Evolutionary conservation across 2,113 vertebrate species (phyloP), one percentile per base, ranked within the genome.

Genomic region (Cynocephalus volans): DNA sequence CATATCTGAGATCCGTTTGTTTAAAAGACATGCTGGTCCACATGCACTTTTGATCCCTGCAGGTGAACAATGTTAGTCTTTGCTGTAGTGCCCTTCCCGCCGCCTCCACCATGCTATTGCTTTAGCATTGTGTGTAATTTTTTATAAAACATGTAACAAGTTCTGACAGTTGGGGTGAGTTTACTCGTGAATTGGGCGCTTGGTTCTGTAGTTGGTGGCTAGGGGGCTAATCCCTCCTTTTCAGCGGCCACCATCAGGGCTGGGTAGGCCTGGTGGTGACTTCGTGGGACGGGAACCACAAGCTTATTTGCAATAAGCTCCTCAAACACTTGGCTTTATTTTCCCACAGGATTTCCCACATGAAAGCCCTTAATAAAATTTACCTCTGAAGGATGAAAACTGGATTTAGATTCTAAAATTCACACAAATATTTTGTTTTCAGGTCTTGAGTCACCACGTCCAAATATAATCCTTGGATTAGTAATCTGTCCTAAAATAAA

Each of bases 381-480:
- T 82, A 67, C 11, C 93, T 24, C 33, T 67, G n/a, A 89, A 97
- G 28, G 8, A 69, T 62, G 45, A 93, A 67, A 89, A 24, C 7
- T 2, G 24, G 2, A 1, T 13, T 75, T 92, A 48, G 58, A n/a
- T 36, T 54, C 81, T 96, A n/a, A 94, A 69, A 28, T 33, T 17
- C 26, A 14, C 52, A 50, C 79, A 45, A 58, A 33, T 18, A 3
- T 2, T 97, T 80, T 98, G 93, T 98, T 52, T 99, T 98, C 98
- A 99, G 99, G 99, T 77, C 99, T 99, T 83, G 99, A 99, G 97
- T 98, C 99, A 58, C 99, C 99, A 19, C 99, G 99, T 75, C 99
- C 99, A 7, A 99, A 99, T 98, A 98, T 99, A 88, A 99, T 99
- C 94, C 99, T 99, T 50, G 99, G 99, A 58, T 96, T 99, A 81